Evolutionary conservation across 2,888 invertebrate species (phyloP), one percentile per base, ranked within the genome.

Genomic region (Papilio demoleus): DNA sequence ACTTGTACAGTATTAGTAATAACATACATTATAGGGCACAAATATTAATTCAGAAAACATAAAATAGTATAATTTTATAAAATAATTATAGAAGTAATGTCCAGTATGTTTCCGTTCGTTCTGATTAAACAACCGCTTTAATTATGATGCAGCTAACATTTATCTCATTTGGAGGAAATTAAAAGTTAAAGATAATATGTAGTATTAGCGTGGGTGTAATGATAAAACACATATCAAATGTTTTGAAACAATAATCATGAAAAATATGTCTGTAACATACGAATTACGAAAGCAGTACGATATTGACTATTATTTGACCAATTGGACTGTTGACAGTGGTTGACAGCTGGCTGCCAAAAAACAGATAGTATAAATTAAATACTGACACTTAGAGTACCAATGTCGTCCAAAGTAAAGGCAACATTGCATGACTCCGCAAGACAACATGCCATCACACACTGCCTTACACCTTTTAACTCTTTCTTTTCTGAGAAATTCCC

Each of bases 361-460:
- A 27, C 12, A 56, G 53, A 56, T 50, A 50, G 14, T 50, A 24
- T n/a, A 22, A 50, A 22, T 50, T 9, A 50, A 19, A 12, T 50
- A 11, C 22, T 50, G 12, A 40, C 40, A n/a, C 0, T 34, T 34
- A 34, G 34, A 11, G 8, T 34, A 34, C 11, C 34, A n/a, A n/a
- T n/a, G n/a, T n/a, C n/a, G n/a, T 96, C 95, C 75, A 94, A 95
- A 85, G 14, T 50, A 14, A 97, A 95, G 4, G 96, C 97, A 72
- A 97, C 95, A 84, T 97, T 96, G 83, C 97, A 97, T 1, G 90
- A 87, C 63, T 94, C 88, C 73, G 95, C 85, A 61, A 93, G 77
- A 85, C 97, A 95, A 88, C 96, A 96, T 77, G 94, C 90, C 85
- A 94, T 90, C 69, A 96, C 93, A 91, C 96, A 96, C 77, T 94